A percentile compares a stretch with the other conserved stretches of the same genome.
Evolutionary conservation across 2,797 vertebrate genomes (phyloP).

Genomic region (Anguilla pacifica): DNA sequence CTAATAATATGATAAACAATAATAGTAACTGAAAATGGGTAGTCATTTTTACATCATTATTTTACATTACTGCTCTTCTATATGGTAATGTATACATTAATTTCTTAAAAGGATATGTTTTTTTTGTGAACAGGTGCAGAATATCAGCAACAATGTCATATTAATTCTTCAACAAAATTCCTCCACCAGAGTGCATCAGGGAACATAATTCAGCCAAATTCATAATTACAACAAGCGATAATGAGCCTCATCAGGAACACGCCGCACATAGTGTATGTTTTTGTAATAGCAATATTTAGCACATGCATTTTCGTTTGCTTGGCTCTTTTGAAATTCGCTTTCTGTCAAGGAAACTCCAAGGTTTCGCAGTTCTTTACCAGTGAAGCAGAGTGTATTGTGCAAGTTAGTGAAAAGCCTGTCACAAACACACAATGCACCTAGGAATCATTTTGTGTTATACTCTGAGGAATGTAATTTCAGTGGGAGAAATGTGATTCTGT

Average conservation of each 20-base stretch:
- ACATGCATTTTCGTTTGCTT: neutral
- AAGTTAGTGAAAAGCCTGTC: neutral
- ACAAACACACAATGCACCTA: neutral
- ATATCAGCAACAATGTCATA: neutral
- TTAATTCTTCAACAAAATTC: neutral
- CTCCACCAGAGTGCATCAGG: neutral
- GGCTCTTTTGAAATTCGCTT: neutral
- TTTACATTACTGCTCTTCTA: neutral
- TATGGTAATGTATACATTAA: neutral
- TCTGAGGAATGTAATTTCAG: neutral
- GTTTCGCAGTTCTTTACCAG: neutral
- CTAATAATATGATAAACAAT: slow-evolving; percentile 1
- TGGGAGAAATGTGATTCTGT: neutral
- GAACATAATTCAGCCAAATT: neutral
- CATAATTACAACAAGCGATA: neutral
- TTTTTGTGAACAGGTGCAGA: neutral
- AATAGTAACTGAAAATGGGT: neutral
- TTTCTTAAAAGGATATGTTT: neutral
- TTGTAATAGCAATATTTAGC: neutral
- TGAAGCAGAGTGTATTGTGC: neutral
- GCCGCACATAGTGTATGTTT: neutral
- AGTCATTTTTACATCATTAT: neutral
- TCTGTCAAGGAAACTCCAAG: neutral
- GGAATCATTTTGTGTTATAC: neutral
- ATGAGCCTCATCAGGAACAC: neutral